phyloP scores from a whole-genome alignment of 2,888 invertebrate species.

The Ennomos quercinarius region DNA sequence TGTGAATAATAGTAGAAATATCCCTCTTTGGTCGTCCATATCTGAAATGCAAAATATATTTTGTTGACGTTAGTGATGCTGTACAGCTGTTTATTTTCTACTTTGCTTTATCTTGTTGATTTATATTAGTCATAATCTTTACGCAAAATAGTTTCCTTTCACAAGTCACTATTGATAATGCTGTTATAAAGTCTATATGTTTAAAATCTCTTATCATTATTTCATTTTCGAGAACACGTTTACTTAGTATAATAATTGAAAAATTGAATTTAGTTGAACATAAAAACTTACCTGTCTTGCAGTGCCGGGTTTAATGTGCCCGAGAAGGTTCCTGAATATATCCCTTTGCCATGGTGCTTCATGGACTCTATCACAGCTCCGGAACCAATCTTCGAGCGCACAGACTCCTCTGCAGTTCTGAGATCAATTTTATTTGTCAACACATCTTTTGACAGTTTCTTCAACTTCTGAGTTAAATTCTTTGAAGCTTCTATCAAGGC shows the following conservation, averaged over 20 bases:
- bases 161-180: conserved; percentile 22
- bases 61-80: conserved; percentile 2
- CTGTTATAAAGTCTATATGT: conserved; percentile 3
- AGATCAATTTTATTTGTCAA: conserved; percentile 88
- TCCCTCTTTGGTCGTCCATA: conserved; percentile 96
- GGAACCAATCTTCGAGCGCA: conserved; percentile 77
- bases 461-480: conserved; percentile 95
- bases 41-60: conserved; percentile 61
- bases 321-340: conserved; percentile 98
- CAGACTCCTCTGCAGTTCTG: conserved; percentile 77
- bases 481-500: conserved; percentile 95
- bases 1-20: conserved; percentile 98
- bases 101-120: conserved; percentile 9
- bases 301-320: conserved; percentile 97
- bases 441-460: conserved; percentile 95
- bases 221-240: conserved; percentile 19
- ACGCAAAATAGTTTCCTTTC: conserved; percentile 1
- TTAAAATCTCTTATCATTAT: conserved; percentile 24
- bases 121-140: conserved; percentile 17
- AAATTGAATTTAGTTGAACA: conserved; percentile 5
- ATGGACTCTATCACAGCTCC: conserved; percentile 96
- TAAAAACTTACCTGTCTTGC: conserved; percentile 88
- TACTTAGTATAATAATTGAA: conserved; percentile 15
- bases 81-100: background rate
- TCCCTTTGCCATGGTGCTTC: conserved; percentile 97